These are phyloP conservation scores for Pyrgilauda ruficollis DNA, from an alignment of 2,113 vertebrate genomes.

Conservation along the genomic window DNA sequence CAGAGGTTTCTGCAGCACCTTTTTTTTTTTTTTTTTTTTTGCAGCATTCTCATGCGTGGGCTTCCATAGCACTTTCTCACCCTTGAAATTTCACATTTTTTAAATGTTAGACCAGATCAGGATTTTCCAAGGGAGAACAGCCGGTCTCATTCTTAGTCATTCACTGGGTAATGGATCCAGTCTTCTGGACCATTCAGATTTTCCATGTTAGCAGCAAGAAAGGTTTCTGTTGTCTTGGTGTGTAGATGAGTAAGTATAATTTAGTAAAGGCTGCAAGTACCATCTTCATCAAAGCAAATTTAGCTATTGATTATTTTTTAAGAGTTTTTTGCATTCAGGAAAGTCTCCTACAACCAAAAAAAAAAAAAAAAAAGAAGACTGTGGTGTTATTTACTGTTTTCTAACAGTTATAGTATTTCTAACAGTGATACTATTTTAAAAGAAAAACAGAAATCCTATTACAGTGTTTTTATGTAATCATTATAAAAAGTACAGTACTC, in stretches of 20 bases:
- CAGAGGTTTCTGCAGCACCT: not conserved
- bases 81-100: not conserved
- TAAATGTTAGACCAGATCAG: not conserved
- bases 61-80: not conserved
- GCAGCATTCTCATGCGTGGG: accelerated
- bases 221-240: not conserved
- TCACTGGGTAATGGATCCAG: not conserved
- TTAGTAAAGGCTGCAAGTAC: not conserved
- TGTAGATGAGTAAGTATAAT: not conserved
- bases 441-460: not conserved
- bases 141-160: not conserved
- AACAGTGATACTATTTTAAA: not conserved
- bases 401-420: not conserved
- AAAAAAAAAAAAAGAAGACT: not conserved
- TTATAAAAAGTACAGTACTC: not conserved
- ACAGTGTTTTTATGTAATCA: not conserved
- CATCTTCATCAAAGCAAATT: not conserved
- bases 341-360: not conserved
- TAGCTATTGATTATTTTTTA: not conserved
- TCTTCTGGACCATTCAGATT: not conserved
- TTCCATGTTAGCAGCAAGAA: not conserved
- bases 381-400: not conserved
- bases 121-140: not conserved
- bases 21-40: not conserved
- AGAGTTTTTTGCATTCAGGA: not conserved